phyloP scores from a whole-genome alignment of 92 coral and sea anemone species.

The Actinernus sp. region DNA sequence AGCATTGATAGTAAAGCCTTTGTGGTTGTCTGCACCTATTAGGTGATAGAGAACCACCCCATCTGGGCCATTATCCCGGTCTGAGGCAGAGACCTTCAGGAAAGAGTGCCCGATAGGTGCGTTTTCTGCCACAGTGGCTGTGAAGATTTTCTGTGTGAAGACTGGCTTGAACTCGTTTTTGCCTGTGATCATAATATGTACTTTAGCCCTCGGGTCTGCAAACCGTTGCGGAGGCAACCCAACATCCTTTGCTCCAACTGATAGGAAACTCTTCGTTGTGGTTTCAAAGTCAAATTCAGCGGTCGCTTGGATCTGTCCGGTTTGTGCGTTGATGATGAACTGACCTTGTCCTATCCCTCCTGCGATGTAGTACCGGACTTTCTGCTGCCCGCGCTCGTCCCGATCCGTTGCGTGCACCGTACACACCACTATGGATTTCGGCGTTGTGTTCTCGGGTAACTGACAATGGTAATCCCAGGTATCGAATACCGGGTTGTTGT shows the following conservation, averaged over 20 bases:
- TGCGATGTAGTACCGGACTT: slow-evolving; percentile 36
- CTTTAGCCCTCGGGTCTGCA: slow-evolving; percentile 71
- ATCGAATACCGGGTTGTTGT: slow-evolving; percentile 87
- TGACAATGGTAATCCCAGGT: slow-evolving; percentile 56
- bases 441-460: slow-evolving; percentile 77
- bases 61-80: slow-evolving; percentile 86
- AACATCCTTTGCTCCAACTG: slow-evolving; percentile 82
- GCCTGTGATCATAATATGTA: slow-evolving; percentile 70
- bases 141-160: slow-evolving; percentile 63
- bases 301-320: slow-evolving; percentile 78
- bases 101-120: slow-evolving; percentile 82
- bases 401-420: slow-evolving; percentile 82
- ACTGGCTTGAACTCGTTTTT: slow-evolving; percentile 83
- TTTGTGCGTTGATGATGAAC: slow-evolving; percentile 65
- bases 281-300: slow-evolving; percentile 83
- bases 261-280: slow-evolving; percentile 37
- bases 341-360: slow-evolving; percentile 21
- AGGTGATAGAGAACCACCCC: slow-evolving; percentile 84
- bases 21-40: slow-evolving; percentile 71
- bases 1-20: slow-evolving; percentile 77
- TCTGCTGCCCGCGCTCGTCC: slow-evolving; percentile 59
- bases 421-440: slow-evolving; percentile 59
- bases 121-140: slow-evolving; percentile 86
- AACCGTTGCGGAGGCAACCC: slow-evolving; percentile 68
- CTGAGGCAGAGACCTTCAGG: slow-evolving; percentile 85